A percentile compares a stretch with the other conserved stretches of the same genome.
Conservation (phyloP, 1,140 invertebrate genomes). For the Ips typographus region DNA sequence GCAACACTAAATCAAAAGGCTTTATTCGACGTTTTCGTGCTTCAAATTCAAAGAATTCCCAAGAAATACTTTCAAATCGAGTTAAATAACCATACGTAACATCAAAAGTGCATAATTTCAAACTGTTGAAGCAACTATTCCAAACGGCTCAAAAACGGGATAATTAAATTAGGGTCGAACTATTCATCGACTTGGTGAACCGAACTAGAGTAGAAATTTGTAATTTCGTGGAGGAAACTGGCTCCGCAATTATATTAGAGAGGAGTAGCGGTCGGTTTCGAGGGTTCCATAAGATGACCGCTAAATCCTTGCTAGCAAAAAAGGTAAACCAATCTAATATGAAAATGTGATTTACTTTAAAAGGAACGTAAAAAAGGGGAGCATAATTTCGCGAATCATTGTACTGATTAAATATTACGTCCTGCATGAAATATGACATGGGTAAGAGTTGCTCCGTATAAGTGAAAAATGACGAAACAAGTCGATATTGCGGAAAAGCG, state of each 20-base stretch:
- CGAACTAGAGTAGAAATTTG: conserved; percentile 1
- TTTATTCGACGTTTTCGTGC: neutral
- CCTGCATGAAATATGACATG: conserved; percentile 4
- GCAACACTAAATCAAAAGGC: no score
- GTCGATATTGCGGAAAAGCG: conserved; percentile 44
- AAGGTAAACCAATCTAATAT: neutral
- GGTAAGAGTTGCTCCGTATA: conserved; percentile 4
- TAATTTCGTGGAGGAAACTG: conserved; percentile 13
- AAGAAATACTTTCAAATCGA: conserved; percentile 4
- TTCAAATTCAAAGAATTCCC: neutral
- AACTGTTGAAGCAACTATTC: conserved; percentile 15
- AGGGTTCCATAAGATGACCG: neutral
- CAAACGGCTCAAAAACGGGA: conserved; percentile 21
- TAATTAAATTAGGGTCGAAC: conserved; percentile 27
- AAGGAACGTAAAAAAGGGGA: neutral
- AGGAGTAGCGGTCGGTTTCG: conserved; percentile 2
- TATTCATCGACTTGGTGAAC: conserved; percentile 23
- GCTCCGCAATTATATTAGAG: conserved; percentile 11
- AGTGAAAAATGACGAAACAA: conserved; percentile 43
- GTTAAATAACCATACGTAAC: conserved; percentile 24
- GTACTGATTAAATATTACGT: neutral
- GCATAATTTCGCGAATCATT: neutral
- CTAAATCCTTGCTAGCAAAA: neutral
- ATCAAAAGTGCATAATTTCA: conserved; percentile 18
- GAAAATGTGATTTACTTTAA: neutral